Evolutionary conservation across 2,888 invertebrate species (phyloP).

Genomic region (Steinernema hermaphroditum): DNA sequence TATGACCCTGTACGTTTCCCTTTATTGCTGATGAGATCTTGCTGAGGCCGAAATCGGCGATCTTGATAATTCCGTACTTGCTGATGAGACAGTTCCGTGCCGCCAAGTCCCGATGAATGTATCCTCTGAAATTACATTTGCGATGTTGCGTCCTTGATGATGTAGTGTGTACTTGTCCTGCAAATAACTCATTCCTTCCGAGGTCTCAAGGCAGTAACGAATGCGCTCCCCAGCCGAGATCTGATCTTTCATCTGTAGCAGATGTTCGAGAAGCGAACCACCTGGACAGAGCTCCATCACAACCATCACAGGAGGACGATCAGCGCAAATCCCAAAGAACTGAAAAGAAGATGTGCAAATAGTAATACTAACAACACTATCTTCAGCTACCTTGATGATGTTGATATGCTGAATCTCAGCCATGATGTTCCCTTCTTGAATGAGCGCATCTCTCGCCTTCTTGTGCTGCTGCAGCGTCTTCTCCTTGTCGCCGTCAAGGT

Average conservation of each 20-base stretch:
- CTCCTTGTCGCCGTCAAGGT: neutral
- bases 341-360: conserved; percentile 68
- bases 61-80: conserved; percentile 57
- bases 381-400: conserved; percentile 38
- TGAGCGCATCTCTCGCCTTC: conserved; percentile 33
- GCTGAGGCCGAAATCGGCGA: conserved; percentile 65
- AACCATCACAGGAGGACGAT: conserved; percentile 97
- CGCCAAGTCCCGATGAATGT: conserved; percentile 83
- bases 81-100: conserved; percentile 78
- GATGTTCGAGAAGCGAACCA: conserved; percentile 45
- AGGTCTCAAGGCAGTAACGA: conserved; percentile 64
- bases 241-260: conserved; percentile 32
- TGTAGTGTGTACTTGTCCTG: conserved; percentile 71
- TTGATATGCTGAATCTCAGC: conserved; percentile 42
- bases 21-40: conserved; percentile 35
- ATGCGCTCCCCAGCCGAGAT: conserved; percentile 33
- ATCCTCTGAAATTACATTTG: conserved; percentile 72
- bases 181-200: conserved; percentile 90
- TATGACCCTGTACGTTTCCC: conserved; percentile 16
- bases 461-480: neutral
- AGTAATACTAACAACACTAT: neutral
- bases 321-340: conserved; percentile 93
- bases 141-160: neutral
- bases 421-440: conserved; percentile 49
- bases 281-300: conserved; percentile 87